Conservation (phyloP, 2,113 vertebrate genomes). For the Casuarius casuarius region DNA sequence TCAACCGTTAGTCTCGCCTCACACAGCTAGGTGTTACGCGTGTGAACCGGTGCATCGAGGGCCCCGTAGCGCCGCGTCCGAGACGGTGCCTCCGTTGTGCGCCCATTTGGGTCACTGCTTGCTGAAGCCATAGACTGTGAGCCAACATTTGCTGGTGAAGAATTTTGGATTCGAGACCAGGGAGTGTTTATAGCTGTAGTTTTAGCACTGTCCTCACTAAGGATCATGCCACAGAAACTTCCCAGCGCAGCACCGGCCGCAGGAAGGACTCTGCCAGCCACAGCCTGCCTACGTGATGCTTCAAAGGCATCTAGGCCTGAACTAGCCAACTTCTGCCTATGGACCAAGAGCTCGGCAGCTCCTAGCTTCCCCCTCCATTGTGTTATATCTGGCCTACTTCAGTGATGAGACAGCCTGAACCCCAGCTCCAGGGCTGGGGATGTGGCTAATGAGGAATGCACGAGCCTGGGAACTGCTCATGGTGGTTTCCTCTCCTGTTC, state of each 20-base stretch:
- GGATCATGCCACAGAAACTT: neutral
- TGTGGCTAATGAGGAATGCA: fast-evolving
- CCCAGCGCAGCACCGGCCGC: neutral
- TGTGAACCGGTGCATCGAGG: fast-evolving
- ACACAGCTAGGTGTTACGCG: fast-evolving
- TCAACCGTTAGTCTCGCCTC: neutral
- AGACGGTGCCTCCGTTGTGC: fast-evolving
- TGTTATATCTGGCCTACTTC: fast-evolving
- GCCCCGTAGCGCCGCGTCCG: fast-evolving
- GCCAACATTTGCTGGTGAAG: fast-evolving
- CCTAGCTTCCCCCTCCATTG: neutral
- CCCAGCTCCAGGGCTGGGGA: neutral
- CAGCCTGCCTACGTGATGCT: fast-evolving
- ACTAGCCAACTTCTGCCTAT: neutral
- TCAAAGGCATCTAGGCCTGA: neutral
- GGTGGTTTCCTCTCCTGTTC: neutral
- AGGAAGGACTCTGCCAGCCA: neutral
- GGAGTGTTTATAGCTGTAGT: neutral
- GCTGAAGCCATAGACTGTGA: fast-evolving
- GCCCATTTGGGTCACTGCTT: fast-evolving
- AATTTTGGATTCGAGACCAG: neutral
- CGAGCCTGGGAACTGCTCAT: neutral
- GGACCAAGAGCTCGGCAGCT: neutral
- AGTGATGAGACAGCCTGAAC: fast-evolving
- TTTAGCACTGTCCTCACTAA: neutral